phyloP scores from a whole-genome alignment of 2,888 invertebrate genomes.

The Lacanobia oleracea region DNA sequence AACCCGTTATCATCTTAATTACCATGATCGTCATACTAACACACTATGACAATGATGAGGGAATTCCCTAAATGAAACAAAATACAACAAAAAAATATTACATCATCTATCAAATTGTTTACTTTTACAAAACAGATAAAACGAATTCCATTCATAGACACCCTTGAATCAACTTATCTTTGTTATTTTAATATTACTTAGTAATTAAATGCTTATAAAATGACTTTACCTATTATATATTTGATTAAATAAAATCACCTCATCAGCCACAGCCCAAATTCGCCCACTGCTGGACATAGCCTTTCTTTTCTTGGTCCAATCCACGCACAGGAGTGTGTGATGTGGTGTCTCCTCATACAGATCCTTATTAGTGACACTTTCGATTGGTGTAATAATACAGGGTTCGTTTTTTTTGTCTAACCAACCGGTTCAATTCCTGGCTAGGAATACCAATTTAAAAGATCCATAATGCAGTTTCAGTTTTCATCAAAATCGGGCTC shows the following conservation, averaged over 20 bases:
- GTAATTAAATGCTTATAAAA: background rate
- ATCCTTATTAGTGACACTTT: no score
- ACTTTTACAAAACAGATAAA: no score
- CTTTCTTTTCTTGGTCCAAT: no score
- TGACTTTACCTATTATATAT: background rate
- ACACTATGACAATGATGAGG: background rate
- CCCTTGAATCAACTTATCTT: background rate
- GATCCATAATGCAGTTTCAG: no score
- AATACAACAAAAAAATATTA: background rate
- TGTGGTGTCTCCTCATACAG: no score
- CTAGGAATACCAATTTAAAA: no score
- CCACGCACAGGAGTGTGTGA: no score
- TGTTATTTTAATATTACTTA: background rate
- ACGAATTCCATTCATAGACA: background rate
- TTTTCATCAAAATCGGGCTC: no score
- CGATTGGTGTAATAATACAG: no score
- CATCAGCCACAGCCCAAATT: background rate
- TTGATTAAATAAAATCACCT: no score
- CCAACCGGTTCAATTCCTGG: no score
- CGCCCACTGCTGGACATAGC: background rate
- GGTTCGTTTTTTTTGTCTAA: no score
- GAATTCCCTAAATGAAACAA: background rate
- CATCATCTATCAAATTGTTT: conserved; percentile 7
- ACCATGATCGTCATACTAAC: background rate
- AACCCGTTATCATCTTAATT: background rate